Evolutionary conservation across 1,140 invertebrate genomes (phyloP).

Genomic region (Aradophagus sp.): DNA sequence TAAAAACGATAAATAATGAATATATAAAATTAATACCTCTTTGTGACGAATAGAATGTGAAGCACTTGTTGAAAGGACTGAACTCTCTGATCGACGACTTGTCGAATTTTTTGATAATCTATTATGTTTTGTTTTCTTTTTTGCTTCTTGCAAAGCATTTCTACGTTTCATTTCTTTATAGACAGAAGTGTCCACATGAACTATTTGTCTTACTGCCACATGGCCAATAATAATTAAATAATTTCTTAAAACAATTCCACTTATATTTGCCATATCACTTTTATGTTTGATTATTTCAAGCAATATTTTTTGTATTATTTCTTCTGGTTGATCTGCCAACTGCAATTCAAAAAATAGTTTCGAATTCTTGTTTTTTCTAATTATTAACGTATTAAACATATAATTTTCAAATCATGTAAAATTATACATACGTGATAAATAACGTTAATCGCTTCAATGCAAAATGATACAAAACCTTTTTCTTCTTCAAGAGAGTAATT

Average conservation of each 20-base stretch:
- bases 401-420: no score
- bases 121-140: slow-evolving; percentile 58
- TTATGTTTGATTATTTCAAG: slow-evolving; percentile 40
- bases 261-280: slow-evolving; percentile 5
- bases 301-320: slow-evolving; percentile 64
- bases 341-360: slow-evolving; percentile 30
- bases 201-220: slow-evolving; percentile 83
- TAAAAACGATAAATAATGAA: not conserved
- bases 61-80: slow-evolving; percentile 44
- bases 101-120: slow-evolving; percentile 1
- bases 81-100: slow-evolving; percentile 21
- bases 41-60: slow-evolving; percentile 60
- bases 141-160: slow-evolving; percentile 67
- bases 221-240: slow-evolving; percentile 84
- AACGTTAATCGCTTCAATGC: slow-evolving; percentile 77
- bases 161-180: slow-evolving; percentile 83
- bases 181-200: slow-evolving; percentile 85
- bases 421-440: slow-evolving; percentile 77
- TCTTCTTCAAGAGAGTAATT: slow-evolving; percentile 71
- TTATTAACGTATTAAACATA: not conserved
- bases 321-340: slow-evolving; percentile 69
- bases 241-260: slow-evolving; percentile 75
- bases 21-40: slow-evolving; percentile 46
- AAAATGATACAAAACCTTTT: slow-evolving; percentile 77
- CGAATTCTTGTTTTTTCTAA: slow-evolving; percentile 3